Evolutionary conservation across 2,888 invertebrate species (phyloP), one percentile per base, ranked within the genome.

Genomic region (Carabus problematicus): DNA sequence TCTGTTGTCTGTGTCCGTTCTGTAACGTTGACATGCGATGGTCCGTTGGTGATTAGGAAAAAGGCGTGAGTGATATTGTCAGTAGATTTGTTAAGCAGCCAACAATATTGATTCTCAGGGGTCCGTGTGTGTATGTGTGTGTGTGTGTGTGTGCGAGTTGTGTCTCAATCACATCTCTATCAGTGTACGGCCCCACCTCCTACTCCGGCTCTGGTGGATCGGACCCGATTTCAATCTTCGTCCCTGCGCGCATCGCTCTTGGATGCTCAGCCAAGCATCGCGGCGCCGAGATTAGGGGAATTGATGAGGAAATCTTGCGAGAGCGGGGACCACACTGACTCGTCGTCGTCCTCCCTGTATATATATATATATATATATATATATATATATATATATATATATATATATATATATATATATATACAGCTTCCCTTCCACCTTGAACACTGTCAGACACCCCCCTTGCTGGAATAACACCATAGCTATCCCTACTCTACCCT

Each of bases 201-300:
- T 12, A 18, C 16, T 42, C 45, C 45, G 61, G 9, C 43, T 61
- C 61, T 61, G 45, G 16, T 19, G 19, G 52, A 52, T 18, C 14
- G 42, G 49, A 42, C 47, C 56, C 70, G 64, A 70, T 64, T 70
- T 64, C 70, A 64, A 70, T 64, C 64, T 64, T 49, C 70, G 60
- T 60, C 60, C 63, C 58, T 70, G 39, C 9, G 63, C 66, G 66
- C 66, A 59, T 66, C 63, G 49, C 52, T 52, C 66, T 56, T 45
- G 45, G 70, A 45, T 70, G 70, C 54, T 70, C 70, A 64, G 60
- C 64, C 64, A 64, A 64, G 70, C 70, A 64, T 70, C 64, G 41
- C 70, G 70, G 70, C 70, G 70, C 70, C 70, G 64, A 70, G 70
- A 70, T 70, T 70, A 70, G 64, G 70, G 70, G 70, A 70, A 70